phyloP scores from a whole-genome alignment of 2,113 vertebrate genomes.

The Ciconia boyciana region DNA sequence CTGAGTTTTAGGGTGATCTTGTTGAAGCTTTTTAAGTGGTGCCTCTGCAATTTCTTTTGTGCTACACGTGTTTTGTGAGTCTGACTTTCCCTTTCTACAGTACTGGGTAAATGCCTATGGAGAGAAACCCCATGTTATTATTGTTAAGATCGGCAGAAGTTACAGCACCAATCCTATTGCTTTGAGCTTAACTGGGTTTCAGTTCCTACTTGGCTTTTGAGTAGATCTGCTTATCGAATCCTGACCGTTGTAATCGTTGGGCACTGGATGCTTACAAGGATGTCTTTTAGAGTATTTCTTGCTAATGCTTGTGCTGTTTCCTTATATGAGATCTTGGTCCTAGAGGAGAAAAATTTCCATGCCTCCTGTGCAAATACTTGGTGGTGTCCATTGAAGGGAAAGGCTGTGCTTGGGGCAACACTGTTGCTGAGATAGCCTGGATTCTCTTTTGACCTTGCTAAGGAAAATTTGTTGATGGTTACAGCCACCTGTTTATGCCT shows the following conservation, averaged over 20 bases:
- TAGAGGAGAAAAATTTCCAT: background rate
- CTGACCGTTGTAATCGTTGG: background rate
- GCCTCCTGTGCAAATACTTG: background rate
- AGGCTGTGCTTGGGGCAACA: background rate
- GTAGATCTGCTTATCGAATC: background rate
- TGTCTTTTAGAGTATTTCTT: background rate
- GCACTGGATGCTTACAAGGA: background rate
- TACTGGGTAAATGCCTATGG: background rate
- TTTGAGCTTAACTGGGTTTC: background rate
- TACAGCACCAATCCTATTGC: background rate
- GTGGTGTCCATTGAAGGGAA: background rate
- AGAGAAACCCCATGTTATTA: background rate
- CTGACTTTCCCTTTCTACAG: background rate
- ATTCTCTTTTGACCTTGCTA: background rate
- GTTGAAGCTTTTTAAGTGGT: background rate
- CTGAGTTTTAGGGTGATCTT: background rate
- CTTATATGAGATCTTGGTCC: background rate
- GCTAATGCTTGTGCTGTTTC: background rate
- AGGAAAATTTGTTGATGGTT: background rate
- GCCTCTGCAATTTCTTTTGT: background rate
- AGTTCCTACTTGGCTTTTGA: background rate
- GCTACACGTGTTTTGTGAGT: fast-evolving
- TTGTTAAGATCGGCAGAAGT: background rate
- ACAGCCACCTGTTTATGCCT: background rate
- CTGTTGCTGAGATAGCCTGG: background rate